Percentiles rank a stretch among this genome's conserved stretches.
phyloP scores from a whole-genome alignment of 1,140 invertebrate genomes.

The Listronotus bonariensis region DNA sequence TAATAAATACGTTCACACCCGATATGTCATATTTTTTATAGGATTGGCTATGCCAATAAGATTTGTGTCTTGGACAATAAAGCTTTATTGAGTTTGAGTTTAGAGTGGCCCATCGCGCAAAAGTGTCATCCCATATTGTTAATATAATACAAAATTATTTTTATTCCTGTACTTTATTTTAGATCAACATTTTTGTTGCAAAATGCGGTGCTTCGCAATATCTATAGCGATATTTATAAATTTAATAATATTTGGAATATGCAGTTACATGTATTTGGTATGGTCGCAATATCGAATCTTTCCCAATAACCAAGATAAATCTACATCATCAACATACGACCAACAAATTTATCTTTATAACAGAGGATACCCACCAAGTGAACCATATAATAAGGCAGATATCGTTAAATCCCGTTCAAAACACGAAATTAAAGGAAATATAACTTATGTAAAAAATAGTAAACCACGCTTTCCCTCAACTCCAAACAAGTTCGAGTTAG shows the following conservation, averaged over 20 bases:
- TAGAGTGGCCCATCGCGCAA: too few relatives aligned
- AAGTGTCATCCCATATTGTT: too few relatives aligned
- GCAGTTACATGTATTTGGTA: slow-evolving; percentile 71
- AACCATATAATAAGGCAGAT: slow-evolving; percentile 29
- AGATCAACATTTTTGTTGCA: not conserved
- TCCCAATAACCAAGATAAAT: slow-evolving; percentile 58
- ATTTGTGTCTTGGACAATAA: too few relatives aligned
- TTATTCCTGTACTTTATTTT: too few relatives aligned
- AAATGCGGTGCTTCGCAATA: slow-evolving; percentile 16
- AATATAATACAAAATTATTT: too few relatives aligned
- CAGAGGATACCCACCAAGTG: slow-evolving; percentile 47
- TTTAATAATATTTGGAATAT: slow-evolving; percentile 70
- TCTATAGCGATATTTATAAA: slow-evolving; percentile 63
- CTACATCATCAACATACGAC: slow-evolving; percentile 52
- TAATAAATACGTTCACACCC: too few relatives aligned
- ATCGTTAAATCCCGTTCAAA: slow-evolving; percentile 46
- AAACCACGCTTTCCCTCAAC: slow-evolving; percentile 63
- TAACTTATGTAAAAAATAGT: slow-evolving; percentile 53
- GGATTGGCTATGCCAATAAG: too few relatives aligned
- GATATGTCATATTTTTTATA: too few relatives aligned
- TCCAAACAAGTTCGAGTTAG: slow-evolving; percentile 59
- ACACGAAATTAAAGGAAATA: slow-evolving; percentile 50
- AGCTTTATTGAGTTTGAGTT: too few relatives aligned
- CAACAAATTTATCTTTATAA: slow-evolving; percentile 55
- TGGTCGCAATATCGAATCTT: slow-evolving; percentile 73